These are phyloP conservation scores for Aplodontia rufa DNA, from an alignment of 2,113 vertebrate genomes.

Conservation along the genomic window DNA sequence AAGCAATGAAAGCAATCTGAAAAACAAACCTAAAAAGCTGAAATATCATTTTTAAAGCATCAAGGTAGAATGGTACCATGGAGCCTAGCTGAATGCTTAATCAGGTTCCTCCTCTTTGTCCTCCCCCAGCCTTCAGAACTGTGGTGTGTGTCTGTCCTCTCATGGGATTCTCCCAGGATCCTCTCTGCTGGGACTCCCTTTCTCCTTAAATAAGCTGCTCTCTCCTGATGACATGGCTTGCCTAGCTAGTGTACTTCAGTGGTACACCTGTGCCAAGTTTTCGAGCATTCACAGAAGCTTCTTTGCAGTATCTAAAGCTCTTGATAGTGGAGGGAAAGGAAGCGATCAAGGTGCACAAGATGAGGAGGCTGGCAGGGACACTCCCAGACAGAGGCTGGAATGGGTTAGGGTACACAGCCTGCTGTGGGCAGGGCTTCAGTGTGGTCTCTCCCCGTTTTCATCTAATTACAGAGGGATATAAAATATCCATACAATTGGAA, in stretches of 20 bases:
- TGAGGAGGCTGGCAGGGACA: too few species aligned
- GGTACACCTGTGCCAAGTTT: background rate
- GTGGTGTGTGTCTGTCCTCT: background rate
- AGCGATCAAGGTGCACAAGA: too few species aligned
- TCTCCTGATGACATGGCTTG: background rate
- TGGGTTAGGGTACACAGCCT: rapidly evolving
- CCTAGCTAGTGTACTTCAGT: background rate
- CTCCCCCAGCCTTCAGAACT: background rate
- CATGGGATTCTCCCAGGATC: background rate
- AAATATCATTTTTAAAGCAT: background rate
- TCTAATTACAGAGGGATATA: background rate
- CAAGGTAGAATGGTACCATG: background rate
- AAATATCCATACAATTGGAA: too few species aligned
- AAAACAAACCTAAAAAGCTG: background rate
- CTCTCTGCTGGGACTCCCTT: background rate
- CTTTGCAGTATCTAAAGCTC: background rate
- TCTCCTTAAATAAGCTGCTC: background rate
- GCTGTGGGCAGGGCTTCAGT: background rate
- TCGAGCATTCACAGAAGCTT: background rate
- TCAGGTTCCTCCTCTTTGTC: too few species aligned
- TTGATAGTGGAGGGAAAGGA: background rate
- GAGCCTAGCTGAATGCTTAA: background rate
- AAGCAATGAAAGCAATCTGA: conserved; percentile 11
- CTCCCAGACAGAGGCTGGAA: background rate
- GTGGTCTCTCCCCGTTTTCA: background rate